Conservation (phyloP, 2,888 invertebrate genomes). For the Urechis unicinctus region DNA sequence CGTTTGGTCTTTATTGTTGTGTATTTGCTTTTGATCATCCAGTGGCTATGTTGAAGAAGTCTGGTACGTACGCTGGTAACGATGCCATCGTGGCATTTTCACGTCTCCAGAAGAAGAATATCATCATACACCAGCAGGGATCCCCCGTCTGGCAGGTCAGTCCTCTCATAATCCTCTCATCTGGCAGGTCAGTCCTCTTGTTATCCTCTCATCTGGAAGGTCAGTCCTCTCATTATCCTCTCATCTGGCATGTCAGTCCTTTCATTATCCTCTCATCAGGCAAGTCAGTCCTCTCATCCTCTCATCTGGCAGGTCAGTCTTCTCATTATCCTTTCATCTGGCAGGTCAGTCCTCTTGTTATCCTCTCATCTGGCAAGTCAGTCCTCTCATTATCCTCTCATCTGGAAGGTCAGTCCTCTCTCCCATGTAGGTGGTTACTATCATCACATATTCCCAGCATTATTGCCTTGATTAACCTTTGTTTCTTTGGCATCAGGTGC, state of each 20-base stretch:
- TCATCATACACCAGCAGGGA: slow-evolving; percentile 53
- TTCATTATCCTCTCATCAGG: background rate
- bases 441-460: too few species aligned
- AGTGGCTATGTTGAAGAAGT: slow-evolving; percentile 47
- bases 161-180: slow-evolving; percentile 15
- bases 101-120: slow-evolving; percentile 48
- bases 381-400: too few species aligned
- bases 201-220: slow-evolving; percentile 33
- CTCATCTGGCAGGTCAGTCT: too few species aligned
- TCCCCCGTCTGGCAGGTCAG: slow-evolving; percentile 44
- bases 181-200: slow-evolving; percentile 30
- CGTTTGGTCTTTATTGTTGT: too few species aligned
- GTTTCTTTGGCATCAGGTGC: slow-evolving; percentile 33
- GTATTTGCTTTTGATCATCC: slow-evolving; percentile 19
- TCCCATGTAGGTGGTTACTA: too few species aligned
- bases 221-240: slow-evolving; percentile 11
- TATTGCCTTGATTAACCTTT: background rate
- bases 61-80: slow-evolving; percentile 56
- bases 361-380: too few species aligned
- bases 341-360: too few species aligned
- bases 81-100: slow-evolving; percentile 56
- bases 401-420: too few species aligned
- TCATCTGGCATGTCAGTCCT: slow-evolving; percentile 35
- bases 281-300: too few species aligned
- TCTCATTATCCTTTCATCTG: too few species aligned